phyloP scores from a whole-genome alignment of 2,888 invertebrate species.

The Epinotia demarniana region DNA sequence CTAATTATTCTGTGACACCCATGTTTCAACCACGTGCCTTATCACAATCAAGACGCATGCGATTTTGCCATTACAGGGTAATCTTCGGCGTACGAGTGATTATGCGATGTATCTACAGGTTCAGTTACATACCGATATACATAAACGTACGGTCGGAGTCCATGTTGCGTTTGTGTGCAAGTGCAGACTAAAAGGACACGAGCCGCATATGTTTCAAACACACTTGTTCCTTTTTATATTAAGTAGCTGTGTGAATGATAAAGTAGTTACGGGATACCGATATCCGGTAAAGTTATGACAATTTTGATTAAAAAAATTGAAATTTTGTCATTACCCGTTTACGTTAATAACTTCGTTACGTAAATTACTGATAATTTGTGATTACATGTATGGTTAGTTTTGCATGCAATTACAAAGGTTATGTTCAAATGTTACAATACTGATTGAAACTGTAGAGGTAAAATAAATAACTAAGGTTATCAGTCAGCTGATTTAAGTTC shows the following conservation, averaged over 20 bases:
- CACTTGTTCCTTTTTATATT: neutral
- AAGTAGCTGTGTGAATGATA: neutral
- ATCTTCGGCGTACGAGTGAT: constrained; percentile 34
- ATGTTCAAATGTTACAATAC: neutral
- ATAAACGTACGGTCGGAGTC: constrained; percentile 2
- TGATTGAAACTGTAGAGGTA: neutral
- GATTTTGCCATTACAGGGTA: constrained; percentile 44
- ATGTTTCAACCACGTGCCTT: constrained; percentile 60
- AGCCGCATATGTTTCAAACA: neutral
- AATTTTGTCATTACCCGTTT: constrained; percentile 3
- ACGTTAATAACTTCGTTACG: neutral
- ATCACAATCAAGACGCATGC: constrained; percentile 66
- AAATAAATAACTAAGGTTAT: constrained; percentile 9
- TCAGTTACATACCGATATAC: constrained; percentile 28
- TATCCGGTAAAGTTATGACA: neutral
- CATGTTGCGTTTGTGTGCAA: neutral
- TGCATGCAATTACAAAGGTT: neutral
- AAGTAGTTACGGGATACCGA: neutral
- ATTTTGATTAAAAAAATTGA: constrained; percentile 7
- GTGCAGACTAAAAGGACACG: neutral
- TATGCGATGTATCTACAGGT: constrained; percentile 21
- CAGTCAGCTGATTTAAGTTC: constrained; percentile 7
- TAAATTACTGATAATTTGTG: neutral
- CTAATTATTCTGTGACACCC: constrained; percentile 54
- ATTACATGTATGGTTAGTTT: constrained; percentile 1